These are phyloP conservation scores for Micropterix aruncella DNA, from an alignment of 2,888 invertebrate species.

Conservation along the genomic window DNA sequence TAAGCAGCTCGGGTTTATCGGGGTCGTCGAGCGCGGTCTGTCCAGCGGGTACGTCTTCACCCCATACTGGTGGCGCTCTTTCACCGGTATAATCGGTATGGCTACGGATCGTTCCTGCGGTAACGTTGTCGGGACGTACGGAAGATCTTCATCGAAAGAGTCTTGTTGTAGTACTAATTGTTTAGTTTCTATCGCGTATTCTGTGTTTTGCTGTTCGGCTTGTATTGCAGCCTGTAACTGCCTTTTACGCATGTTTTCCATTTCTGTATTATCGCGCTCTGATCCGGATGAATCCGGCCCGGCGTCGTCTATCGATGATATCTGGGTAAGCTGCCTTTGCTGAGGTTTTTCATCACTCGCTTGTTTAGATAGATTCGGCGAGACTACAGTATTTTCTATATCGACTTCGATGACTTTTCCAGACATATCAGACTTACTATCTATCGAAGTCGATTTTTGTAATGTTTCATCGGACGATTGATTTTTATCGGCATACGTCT, in stretches of 20 bases:
- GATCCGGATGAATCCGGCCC: constrained; percentile 52
- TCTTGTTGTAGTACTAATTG: constrained; percentile 66
- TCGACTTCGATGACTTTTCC: constrained; percentile 9
- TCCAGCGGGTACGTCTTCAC: constrained; percentile 58
- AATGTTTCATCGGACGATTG: constrained; percentile 6
- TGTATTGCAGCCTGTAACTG: constrained; percentile 16
- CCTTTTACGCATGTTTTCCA: constrained; percentile 27
- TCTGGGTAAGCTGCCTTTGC: constrained; percentile 6
- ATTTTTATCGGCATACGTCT: background rate
- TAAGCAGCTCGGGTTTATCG: constrained; percentile 54
- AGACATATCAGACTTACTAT: constrained; percentile 7
- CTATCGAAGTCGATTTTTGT: constrained; percentile 7
- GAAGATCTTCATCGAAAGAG: constrained; percentile 75
- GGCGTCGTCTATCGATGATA: constrained; percentile 22
- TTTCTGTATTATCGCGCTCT: constrained; percentile 49
- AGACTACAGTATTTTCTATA: constrained; percentile 10
- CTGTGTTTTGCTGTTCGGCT: constrained; percentile 32
- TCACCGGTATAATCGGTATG: constrained; percentile 67
- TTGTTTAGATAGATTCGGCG: constrained; percentile 15
- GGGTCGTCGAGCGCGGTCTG: constrained; percentile 58
- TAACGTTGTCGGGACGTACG: constrained; percentile 81
- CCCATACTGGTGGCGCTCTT: constrained; percentile 46
- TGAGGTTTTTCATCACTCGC: constrained; percentile 19
- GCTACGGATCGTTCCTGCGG: constrained; percentile 74
- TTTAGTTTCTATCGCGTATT: constrained; percentile 48